These are phyloP conservation scores for Idaea aversata DNA, from an alignment of 2,888 invertebrate genomes.

Conservation along the genomic window DNA sequence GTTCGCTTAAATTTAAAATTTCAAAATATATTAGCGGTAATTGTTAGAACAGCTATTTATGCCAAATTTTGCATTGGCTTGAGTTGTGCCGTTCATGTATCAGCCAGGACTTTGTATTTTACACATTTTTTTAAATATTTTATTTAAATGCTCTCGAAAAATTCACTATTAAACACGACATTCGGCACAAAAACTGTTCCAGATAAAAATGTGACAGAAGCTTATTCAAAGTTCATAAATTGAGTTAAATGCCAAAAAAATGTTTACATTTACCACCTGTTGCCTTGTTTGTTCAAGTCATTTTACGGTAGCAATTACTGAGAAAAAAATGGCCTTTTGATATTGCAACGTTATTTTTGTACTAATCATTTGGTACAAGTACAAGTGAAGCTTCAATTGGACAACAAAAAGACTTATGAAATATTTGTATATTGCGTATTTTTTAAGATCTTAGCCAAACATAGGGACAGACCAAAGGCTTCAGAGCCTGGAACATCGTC, in stretches of 20 bases:
- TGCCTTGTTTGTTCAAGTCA: constrained; percentile 26
- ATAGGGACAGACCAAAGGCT: too few relatives aligned
- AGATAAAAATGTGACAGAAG: constrained; percentile 16
- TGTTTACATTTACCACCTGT: constrained; percentile 36
- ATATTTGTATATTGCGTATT: too few relatives aligned
- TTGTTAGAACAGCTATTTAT: too few relatives aligned
- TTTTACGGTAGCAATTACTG: constrained; percentile 6
- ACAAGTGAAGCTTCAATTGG: not conserved
- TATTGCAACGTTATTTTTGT: not conserved
- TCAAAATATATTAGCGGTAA: too few relatives aligned
- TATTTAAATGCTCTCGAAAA: not conserved
- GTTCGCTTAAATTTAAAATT: too few relatives aligned
- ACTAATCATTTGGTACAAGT: not conserved
- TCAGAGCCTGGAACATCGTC: too few relatives aligned
- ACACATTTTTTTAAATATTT: too few relatives aligned
- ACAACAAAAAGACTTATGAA: too few relatives aligned
- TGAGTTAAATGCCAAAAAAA: constrained; percentile 32
- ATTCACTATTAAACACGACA: not conserved
- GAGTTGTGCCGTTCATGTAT: too few relatives aligned
- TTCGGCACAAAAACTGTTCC: constrained; percentile 5
- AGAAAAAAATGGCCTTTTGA: constrained; percentile 5
- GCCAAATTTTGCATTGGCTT: too few relatives aligned
- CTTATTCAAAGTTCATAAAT: constrained; percentile 28
- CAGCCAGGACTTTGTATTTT: too few relatives aligned
- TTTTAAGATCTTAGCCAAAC: too few relatives aligned